phyloP scores from a whole-genome alignment of 2,113 vertebrate genomes.

The Datnioides undecimradiatus region DNA sequence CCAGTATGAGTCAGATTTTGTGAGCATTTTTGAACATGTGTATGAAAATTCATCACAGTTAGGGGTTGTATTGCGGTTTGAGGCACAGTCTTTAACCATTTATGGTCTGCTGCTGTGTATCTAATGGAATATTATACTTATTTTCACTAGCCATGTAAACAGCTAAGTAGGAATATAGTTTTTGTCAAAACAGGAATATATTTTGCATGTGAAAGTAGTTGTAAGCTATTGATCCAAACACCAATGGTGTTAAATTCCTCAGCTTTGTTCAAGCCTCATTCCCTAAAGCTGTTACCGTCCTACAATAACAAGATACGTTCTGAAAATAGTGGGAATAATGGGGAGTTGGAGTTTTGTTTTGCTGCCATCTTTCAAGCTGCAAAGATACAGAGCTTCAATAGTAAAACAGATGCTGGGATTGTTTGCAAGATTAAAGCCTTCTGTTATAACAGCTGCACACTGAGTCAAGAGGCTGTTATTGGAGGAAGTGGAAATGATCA shows the following conservation, averaged over 20 bases:
- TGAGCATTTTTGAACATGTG: too few species aligned
- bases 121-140: too few species aligned
- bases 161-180: too few species aligned
- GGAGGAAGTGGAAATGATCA: constrained; percentile 42
- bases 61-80: too few species aligned
- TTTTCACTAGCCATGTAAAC: too few species aligned
- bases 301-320: background rate
- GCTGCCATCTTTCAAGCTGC: background rate
- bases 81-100: too few species aligned
- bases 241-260: background rate
- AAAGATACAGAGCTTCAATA: constrained; percentile 26
- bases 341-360: constrained; percentile 17
- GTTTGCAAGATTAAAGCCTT: constrained; percentile 62
- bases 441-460: constrained; percentile 50
- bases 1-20: too few species aligned
- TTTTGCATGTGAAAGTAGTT: too few species aligned
- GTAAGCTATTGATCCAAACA: background rate
- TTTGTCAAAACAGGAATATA: too few species aligned
- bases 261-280: background rate
- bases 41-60: too few species aligned
- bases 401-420: constrained; percentile 73
- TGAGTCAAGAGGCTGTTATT: constrained; percentile 42
- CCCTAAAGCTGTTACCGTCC: too few species aligned
- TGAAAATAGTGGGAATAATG: constrained; percentile 8
- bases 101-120: too few species aligned